Conservation (phyloP, 2,797 vertebrate species). For the Lindbergichthys nudifrons region DNA sequence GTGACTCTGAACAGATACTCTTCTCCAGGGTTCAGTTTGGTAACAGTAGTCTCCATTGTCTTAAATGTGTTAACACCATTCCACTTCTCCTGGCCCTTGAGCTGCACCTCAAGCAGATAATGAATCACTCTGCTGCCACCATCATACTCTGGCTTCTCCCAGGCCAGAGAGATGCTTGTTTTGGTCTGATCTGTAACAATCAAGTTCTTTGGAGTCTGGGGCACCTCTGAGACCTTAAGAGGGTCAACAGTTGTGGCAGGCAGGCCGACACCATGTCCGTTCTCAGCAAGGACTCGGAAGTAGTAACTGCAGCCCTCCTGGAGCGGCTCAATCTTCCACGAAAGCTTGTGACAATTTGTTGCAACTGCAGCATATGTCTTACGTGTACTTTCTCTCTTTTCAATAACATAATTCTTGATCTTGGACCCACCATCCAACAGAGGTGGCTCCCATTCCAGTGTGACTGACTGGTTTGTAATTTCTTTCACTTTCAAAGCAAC, state of each 20-base stretch:
- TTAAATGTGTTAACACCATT: slow-evolving; percentile 93
- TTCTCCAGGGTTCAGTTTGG: slow-evolving; percentile 92
- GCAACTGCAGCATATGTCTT: slow-evolving; percentile 96
- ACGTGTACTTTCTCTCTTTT: slow-evolving; percentile 98
- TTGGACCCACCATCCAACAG: slow-evolving; percentile 95
- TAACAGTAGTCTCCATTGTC: slow-evolving; percentile 91
- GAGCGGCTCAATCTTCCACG: slow-evolving; percentile 94
- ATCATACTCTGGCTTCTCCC: slow-evolving; percentile 97
- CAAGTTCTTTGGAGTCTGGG: slow-evolving; percentile 95
- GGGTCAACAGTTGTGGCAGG: slow-evolving; percentile 91
- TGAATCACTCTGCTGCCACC: slow-evolving; percentile 97
- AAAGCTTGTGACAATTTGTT: slow-evolving; percentile 95
- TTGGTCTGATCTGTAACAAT: slow-evolving; percentile 95
- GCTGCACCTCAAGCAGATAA: slow-evolving; percentile 96
- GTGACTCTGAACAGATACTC: slow-evolving; percentile 97
- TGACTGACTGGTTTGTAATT: slow-evolving; percentile 95
- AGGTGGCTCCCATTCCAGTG: slow-evolving; percentile 94
- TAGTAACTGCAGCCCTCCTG: slow-evolving; percentile 98
- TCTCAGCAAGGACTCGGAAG: slow-evolving; percentile 96
- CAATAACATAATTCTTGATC: slow-evolving; percentile 97
- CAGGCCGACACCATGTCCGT: slow-evolving; percentile 93
- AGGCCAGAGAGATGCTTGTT: slow-evolving; percentile 94
- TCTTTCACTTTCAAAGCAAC: slow-evolving; percentile 93
- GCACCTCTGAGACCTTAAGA: slow-evolving; percentile 97
- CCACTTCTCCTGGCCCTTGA: slow-evolving; percentile 96